These are phyloP conservation scores for Hanleya hanleyi DNA, from an alignment of 2,888 invertebrate species.

Conservation along the genomic window DNA sequence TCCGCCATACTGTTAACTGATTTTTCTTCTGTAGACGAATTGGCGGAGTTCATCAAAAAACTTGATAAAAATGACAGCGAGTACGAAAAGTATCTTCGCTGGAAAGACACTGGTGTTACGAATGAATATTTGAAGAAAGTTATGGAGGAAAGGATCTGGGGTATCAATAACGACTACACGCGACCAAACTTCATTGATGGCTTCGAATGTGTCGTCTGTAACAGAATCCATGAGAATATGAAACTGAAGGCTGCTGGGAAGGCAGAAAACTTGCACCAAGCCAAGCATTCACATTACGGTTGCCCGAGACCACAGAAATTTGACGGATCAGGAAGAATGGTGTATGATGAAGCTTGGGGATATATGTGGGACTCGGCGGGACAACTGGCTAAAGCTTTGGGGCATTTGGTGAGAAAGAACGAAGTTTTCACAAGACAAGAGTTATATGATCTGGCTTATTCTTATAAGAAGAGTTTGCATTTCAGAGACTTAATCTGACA, in stretches of 20 bases:
- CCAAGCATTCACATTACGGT: conserved; percentile 74
- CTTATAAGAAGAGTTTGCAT: not conserved
- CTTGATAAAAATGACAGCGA: conserved; percentile 78
- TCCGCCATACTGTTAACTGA: conserved; percentile 83
- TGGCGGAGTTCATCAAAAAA: conserved; percentile 78
- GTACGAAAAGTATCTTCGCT: conserved; percentile 81
- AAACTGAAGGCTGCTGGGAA: conserved; percentile 48
- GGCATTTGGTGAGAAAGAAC: conserved; percentile 43
- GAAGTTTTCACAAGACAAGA: conserved; percentile 34
- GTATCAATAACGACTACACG: conserved; percentile 67
- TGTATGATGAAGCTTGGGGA: conserved; percentile 35
- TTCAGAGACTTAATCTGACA: not conserved
- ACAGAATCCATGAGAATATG: conserved; percentile 74
- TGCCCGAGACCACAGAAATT: conserved; percentile 75
- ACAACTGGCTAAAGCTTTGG: conserved; percentile 40
- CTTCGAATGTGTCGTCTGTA: conserved; percentile 85
- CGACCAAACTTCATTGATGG: conserved; percentile 76
- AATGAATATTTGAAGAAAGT: conserved; percentile 75
- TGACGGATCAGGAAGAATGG: conserved; percentile 39
- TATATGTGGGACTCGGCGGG: conserved; percentile 32
- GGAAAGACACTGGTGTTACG: conserved; percentile 77
- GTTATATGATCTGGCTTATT: conserved; percentile 13
- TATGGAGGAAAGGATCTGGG: conserved; percentile 74
- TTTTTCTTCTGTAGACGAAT: conserved; percentile 78
- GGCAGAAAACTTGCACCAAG: conserved; percentile 38